Conservation (phyloP, 2,113 vertebrate genomes). For the Apus apus region DNA sequence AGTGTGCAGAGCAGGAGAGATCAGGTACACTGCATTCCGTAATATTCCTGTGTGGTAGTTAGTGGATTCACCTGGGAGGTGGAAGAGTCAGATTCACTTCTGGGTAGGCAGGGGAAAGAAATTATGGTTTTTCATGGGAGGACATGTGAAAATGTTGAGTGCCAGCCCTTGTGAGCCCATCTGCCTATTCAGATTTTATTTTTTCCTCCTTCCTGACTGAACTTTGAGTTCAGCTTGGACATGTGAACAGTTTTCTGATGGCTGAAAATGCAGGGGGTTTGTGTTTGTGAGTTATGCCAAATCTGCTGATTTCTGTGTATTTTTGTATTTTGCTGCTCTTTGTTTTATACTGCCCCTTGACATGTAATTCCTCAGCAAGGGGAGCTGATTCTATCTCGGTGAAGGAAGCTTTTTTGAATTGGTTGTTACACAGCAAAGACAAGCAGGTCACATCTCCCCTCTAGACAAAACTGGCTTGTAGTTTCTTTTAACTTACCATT, state of each 20-base stretch:
- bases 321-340: not conserved
- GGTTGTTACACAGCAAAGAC: not conserved
- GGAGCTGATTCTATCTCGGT: not conserved
- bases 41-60: not conserved
- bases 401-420: not conserved
- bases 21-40: accelerated
- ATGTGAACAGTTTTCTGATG: not conserved
- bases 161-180: not conserved
- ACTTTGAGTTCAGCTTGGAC: not conserved
- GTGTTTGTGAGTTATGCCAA: not conserved
- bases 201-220: not conserved
- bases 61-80: not conserved
- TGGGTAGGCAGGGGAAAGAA: not conserved
- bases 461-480: not conserved
- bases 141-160: not conserved
- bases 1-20: not conserved
- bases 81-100: not conserved
- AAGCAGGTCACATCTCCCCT: not conserved
- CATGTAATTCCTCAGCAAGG: not conserved
- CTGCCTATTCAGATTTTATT: not conserved
- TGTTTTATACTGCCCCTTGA: not conserved
- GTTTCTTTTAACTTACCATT: not conserved
- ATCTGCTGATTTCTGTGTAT: not conserved
- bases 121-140: not conserved
- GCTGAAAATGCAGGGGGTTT: not conserved